phyloP scores from a whole-genome alignment of 2,888 invertebrate species.

The Brachylomia viminalis region DNA sequence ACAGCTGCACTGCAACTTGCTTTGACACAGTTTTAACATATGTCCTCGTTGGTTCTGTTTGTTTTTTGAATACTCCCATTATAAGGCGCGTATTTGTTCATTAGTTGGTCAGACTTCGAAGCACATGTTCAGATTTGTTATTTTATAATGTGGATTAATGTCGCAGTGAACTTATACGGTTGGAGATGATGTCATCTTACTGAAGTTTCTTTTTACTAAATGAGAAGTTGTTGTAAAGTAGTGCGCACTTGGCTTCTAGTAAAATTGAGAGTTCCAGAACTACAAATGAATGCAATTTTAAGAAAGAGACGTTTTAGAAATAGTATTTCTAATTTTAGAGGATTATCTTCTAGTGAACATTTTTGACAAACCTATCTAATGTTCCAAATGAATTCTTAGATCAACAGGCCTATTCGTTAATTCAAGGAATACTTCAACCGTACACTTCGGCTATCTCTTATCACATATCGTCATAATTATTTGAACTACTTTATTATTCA shows the following conservation, averaged over 20 bases:
- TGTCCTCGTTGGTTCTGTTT: conserved; percentile 65
- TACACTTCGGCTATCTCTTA: conserved; percentile 18
- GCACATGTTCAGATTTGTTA: conserved; percentile 49
- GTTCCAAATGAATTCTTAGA: neutral
- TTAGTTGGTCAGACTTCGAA: conserved; percentile 50
- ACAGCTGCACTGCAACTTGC: conserved; percentile 72
- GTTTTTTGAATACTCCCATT: conserved; percentile 58
- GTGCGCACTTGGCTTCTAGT: neutral
- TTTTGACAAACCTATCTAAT: neutral
- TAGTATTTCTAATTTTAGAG: neutral
- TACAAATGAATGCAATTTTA: neutral
- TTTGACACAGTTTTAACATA: conserved; percentile 73
- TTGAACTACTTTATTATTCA: conserved; percentile 11
- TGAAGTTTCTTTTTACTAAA: conserved; percentile 24
- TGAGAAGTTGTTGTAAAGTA: conserved; percentile 8
- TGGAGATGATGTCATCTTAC: conserved; percentile 48
- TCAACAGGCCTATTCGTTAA: neutral
- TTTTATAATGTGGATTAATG: conserved; percentile 41
- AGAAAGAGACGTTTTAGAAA: neutral
- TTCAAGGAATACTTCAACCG: conserved; percentile 5
- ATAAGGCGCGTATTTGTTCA: conserved; percentile 40
- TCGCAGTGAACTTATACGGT: conserved; percentile 37
- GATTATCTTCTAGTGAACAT: neutral
- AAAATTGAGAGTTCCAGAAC: neutral
- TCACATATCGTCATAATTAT: conserved; percentile 17